These are phyloP conservation scores for Chesias legatella DNA, from an alignment of 2,888 invertebrate genomes.

Conservation along the genomic window DNA sequence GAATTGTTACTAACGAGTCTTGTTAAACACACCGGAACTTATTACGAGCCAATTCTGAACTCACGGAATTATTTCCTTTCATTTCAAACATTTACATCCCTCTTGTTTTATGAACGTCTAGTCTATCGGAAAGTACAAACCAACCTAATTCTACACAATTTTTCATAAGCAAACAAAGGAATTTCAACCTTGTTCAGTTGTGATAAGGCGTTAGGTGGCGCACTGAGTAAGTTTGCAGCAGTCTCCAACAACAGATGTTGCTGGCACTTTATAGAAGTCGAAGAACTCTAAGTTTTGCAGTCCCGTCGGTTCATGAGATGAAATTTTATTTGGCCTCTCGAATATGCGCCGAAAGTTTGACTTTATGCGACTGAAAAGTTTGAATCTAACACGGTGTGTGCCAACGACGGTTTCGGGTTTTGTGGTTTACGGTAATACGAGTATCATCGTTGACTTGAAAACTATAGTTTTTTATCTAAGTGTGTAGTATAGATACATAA, in stretches of 20 bases:
- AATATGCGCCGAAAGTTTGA: constrained; percentile 53
- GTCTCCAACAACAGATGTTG: constrained; percentile 72
- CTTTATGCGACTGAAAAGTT: constrained; percentile 25
- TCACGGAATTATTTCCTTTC: constrained; percentile 26
- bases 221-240: constrained; percentile 37
- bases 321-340: constrained; percentile 72
- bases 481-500: too few species aligned
- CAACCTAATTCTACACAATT: constrained; percentile 43
- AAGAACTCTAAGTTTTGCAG: constrained; percentile 58
- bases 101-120: constrained; percentile 61
- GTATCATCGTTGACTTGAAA: too few species aligned
- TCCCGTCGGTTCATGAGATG: constrained; percentile 55
- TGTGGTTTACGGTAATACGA: too few species aligned
- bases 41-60: constrained; percentile 22
- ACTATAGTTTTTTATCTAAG: too few species aligned
- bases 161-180: constrained; percentile 17
- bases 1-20: constrained; percentile 2
- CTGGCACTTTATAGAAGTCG: constrained; percentile 59
- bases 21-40: constrained; percentile 12
- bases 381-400: neutral
- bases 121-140: constrained; percentile 60
- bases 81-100: constrained; percentile 31
- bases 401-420: too few species aligned
- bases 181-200: constrained; percentile 24
- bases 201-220: constrained; percentile 27